Conservation (phyloP, 2,113 vertebrate genomes). For the Patagioenas fasciata region DNA sequence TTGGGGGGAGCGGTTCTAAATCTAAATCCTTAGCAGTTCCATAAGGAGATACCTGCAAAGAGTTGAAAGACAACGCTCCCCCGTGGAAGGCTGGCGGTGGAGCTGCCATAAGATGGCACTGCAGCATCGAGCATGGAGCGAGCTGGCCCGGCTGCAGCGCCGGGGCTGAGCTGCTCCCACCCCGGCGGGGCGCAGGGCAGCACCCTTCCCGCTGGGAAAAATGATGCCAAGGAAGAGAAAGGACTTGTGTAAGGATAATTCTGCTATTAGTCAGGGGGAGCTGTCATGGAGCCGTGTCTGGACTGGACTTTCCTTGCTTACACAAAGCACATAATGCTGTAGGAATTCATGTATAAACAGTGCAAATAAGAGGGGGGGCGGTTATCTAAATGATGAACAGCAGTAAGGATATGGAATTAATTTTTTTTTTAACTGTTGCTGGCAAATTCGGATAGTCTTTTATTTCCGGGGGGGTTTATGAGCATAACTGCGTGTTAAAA, state of each 20-base stretch:
- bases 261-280: conserved; percentile 22
- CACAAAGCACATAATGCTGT: conserved; percentile 8
- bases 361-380: background rate
- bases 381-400: background rate
- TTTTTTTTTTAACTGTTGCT: background rate
- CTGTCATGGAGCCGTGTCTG: conserved; percentile 6
- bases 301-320: conserved; percentile 46
- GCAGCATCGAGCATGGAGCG: conserved; percentile 58
- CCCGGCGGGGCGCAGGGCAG: background rate
- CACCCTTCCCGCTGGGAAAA: background rate
- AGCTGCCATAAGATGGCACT: conserved; percentile 77
- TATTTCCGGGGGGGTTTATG: background rate
- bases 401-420: background rate
- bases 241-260: conserved; percentile 2
- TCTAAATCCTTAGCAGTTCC: background rate
- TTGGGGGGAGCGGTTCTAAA: background rate
- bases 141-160: background rate
- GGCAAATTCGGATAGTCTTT: background rate
- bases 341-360: conserved; percentile 54
- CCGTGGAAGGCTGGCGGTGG: background rate
- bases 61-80: background rate
- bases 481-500: background rate
- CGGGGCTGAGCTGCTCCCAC: background rate
- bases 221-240: background rate
- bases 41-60: background rate